Evolutionary conservation across 2,113 vertebrate species (phyloP).

Genomic region (Cyanocitta stelleri): DNA sequence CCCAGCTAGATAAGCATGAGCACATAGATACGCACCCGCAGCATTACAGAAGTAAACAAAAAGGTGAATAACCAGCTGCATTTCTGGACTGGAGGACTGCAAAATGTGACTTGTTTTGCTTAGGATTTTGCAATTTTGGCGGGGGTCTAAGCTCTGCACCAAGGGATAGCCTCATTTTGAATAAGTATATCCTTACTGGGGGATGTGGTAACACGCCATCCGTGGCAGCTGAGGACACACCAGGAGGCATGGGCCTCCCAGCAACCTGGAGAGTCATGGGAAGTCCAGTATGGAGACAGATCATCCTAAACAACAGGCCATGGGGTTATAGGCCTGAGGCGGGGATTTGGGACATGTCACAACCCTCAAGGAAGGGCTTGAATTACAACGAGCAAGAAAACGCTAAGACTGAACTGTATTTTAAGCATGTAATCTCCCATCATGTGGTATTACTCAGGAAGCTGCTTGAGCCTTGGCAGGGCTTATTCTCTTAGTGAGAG

Average conservation of each 20-base stretch:
- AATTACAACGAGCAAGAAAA: constrained; percentile 27
- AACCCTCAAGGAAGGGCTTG: neutral
- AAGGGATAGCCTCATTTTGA: neutral
- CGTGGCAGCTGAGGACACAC: neutral
- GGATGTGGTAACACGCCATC: accelerated
- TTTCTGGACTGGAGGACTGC: neutral
- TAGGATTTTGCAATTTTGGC: neutral
- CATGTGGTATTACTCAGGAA: constrained; percentile 40
- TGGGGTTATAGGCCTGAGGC: neutral
- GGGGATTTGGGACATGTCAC: neutral
- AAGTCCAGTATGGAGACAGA: neutral
- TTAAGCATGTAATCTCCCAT: constrained; percentile 50
- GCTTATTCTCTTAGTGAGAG: constrained; percentile 48
- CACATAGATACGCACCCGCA: neutral
- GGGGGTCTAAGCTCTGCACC: neutral
- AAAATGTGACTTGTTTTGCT: neutral
- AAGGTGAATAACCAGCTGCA: neutral
- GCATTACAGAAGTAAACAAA: neutral
- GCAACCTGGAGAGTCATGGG: neutral
- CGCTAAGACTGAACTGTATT: constrained; percentile 27
- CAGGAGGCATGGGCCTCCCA: neutral
- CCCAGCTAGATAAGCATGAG: neutral
- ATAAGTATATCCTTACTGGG: neutral
- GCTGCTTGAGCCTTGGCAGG: constrained; percentile 51
- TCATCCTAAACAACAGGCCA: neutral